Evolutionary conservation across 2,113 vertebrate species (phyloP), one percentile per base, ranked within the genome.

Genomic region (Macrotus californicus): DNA sequence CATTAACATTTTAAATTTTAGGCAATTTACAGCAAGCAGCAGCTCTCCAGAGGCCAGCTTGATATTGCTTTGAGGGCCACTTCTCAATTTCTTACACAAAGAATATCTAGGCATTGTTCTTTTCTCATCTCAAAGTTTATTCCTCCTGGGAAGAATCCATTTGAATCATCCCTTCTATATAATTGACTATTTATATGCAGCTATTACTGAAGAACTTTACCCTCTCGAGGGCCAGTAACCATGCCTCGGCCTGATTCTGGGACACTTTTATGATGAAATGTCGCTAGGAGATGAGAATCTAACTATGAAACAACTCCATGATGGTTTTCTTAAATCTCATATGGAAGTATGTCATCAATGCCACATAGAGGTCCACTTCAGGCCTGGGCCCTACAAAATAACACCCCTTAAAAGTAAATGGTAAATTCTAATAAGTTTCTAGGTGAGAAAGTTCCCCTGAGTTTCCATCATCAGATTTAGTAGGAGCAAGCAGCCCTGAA

Each of bases 81-180:
- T 96, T 96, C 95, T 97, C 96, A 97, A 95, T 97, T 97, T 97
- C 90, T 97, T 96, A 96, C 59, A 97, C 54, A 98, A 96, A 93
- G 94, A 96, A 85, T 97, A 96, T 87, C 89, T 96, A 94, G 70
- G 66, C 87, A 95, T 97, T 97, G 84, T 90, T 96, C 93, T 93
- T 48, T 7, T 79, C 72, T 94, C 95, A 86, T 95, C 93, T 96
- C 52, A 18, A 64, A 52, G 19, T 75, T 66, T 52, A 94, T 96
- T 93, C 80, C 95, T 95, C 92, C 70, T 70, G 31, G 15, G 73
- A 75, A 89, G 82, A 79, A 92, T 95, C 75, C 43, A 83, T 95
- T 91, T 93, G 77, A 84, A 91, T 46, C 11, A 96, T 96, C 21
- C 29, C 12, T 85, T 96, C 88, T 97, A 31, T 4, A 95, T 95